Evolutionary conservation across 2,888 invertebrate species (phyloP).

Genomic region (Strigamia maritima): DNA sequence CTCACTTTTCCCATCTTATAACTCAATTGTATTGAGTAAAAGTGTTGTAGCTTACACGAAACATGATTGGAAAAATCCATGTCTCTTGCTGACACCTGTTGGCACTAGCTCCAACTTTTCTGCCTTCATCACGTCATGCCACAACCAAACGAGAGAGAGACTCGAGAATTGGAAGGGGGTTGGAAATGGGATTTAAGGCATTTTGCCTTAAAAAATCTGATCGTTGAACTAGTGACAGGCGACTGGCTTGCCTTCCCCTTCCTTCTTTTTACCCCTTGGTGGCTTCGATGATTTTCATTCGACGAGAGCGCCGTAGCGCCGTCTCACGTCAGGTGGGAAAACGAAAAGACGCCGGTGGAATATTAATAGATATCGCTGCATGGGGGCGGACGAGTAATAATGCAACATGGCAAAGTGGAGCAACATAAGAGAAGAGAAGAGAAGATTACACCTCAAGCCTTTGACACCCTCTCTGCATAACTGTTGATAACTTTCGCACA

Average conservation of each 20-base stretch:
- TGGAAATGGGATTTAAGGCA: conserved; percentile 12
- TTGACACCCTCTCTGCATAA: conserved; percentile 12
- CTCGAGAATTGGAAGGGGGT: neutral
- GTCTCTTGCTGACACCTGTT: conserved; percentile 23
- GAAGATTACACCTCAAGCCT: conserved; percentile 2
- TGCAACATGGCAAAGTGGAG: conserved; percentile 11
- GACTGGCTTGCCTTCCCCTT: neutral
- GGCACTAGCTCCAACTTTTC: neutral
- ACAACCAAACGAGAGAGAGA: neutral
- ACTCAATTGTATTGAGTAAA: neutral
- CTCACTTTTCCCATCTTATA: neutral
- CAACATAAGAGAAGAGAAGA: neutral
- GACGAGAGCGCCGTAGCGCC: conserved; percentile 25
- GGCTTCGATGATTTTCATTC: conserved; percentile 27
- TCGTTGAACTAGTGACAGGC: conserved; percentile 19
- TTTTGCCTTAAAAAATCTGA: conserved; percentile 23
- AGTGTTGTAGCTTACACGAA: neutral
- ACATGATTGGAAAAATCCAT: conserved; percentile 12
- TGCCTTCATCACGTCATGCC: neutral
- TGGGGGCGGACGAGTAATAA: conserved; percentile 16
- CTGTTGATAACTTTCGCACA: neutral
- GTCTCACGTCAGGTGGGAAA: conserved; percentile 23
- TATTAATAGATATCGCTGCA: conserved; percentile 24
- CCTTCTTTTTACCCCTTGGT: conserved; percentile 14
- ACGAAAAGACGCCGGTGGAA: conserved; percentile 3